Evolutionary conservation across 2,113 vertebrate genomes (phyloP), one percentile per base, ranked within the genome.

Genomic region (Argyrosomus japonicus): DNA sequence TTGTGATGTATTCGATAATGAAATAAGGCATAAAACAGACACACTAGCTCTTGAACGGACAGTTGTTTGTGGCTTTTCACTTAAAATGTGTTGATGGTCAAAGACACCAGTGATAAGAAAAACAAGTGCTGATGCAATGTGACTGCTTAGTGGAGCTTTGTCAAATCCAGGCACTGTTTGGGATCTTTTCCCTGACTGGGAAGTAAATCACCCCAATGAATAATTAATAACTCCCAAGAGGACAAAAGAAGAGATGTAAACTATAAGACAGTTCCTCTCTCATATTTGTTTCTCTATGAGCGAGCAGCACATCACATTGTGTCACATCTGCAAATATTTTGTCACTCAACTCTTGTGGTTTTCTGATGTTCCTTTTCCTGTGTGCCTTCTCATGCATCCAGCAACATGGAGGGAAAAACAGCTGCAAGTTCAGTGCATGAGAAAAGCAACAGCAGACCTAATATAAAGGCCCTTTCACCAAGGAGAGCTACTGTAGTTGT

Each of bases 181-280:
- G 61, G 48, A 86, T 79, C 36, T 60, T 21, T 77, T 82, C 40
- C 57, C 40, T 45, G 57, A 53, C 53, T 83, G 84, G 65, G 76
- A 80, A 84, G 70, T 82, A 85, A 88, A 85, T 83, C 63, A 79
- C 75, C 87, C 45, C 6, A 4, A 63, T 91, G 78, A 94, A 94
- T 93, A 93, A 91, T 91, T 81, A 84, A 91, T 91, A 74, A 79
- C 75, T 84, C 79, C 77, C 45, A 27, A 77, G 63, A 85, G 85
- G 61, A 74, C 60, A 77, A 84, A 82, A 81, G 80, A 47, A 56
- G 54, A 79, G 63, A 75, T 77, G 83, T 80, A 58, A 78, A 78
- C 65, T 67, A 53, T 61, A 69, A 89, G 68, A 87, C 75, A 53
- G 67, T 68, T 86, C 71, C 45, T 40, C 69, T 43, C 56, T 83